Percentiles rank a stretch among this genome's conserved stretches.
These are phyloP conservation scores for Coenonympha arcania DNA, from an alignment of 2,888 invertebrate genomes.

Conservation along the genomic window DNA sequence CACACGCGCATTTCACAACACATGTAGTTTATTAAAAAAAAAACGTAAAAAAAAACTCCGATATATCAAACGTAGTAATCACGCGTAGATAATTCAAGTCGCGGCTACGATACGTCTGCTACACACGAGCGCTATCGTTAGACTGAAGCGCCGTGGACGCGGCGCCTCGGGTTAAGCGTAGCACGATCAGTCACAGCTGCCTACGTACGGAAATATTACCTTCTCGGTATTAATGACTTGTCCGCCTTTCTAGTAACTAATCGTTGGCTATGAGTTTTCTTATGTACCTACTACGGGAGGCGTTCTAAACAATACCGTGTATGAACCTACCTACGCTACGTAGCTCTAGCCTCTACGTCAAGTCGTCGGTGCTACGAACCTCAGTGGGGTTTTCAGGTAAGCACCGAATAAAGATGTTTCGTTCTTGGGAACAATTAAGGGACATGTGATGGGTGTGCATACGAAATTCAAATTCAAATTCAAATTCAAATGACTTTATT, in stretches of 20 bases:
- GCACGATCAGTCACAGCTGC: conserved; percentile 35
- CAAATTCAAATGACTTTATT: too few species aligned
- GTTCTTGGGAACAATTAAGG: too few species aligned
- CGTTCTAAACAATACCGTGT: background rate
- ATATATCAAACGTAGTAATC: background rate
- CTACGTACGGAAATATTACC: conserved; percentile 45
- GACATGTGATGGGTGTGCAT: too few species aligned
- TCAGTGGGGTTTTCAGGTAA: conserved; percentile 3
- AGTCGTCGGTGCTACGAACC: background rate
- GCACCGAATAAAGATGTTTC: conserved; percentile 3
- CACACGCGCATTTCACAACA: conserved; percentile 66
- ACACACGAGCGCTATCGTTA: conserved; percentile 53
- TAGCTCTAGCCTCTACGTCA: too few species aligned
- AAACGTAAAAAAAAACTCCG: background rate
- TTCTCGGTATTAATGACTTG: conserved; percentile 48
- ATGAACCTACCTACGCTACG: background rate
- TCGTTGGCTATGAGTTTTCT: conserved; percentile 34
- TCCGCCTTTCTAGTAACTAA: conserved; percentile 30
- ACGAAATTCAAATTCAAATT: too few species aligned
- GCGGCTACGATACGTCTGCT: conserved; percentile 41
- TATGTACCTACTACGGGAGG: conserved; percentile 32
- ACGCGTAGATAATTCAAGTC: conserved; percentile 4
- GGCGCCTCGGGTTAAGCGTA: conserved; percentile 33
- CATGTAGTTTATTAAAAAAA: conserved; percentile 20
- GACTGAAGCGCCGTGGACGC: conserved; percentile 43